These are phyloP conservation scores for Cephus runcator DNA, from an alignment of 2,888 invertebrate genomes.

Conservation along the genomic window DNA sequence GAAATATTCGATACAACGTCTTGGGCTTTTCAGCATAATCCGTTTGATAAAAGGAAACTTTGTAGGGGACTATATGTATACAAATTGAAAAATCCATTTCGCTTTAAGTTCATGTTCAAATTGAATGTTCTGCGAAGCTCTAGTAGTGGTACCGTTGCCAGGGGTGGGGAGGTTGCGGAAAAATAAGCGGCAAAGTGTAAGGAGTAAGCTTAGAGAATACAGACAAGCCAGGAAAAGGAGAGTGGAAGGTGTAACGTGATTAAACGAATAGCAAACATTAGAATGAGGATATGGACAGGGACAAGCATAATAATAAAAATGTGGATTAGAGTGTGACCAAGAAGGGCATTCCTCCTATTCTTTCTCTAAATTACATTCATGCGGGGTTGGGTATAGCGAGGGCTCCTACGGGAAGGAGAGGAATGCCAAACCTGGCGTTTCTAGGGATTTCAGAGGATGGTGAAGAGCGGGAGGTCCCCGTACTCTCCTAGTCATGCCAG, in stretches of 20 bases:
- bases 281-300: slow-evolving; percentile 17
- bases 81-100: slow-evolving; percentile 71
- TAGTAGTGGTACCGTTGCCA: slow-evolving; percentile 25
- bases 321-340: slow-evolving; percentile 21
- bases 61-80: slow-evolving; percentile 52
- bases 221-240: slow-evolving; percentile 24
- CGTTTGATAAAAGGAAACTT: slow-evolving; percentile 16
- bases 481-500: slow-evolving; percentile 3
- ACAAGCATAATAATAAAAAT: slow-evolving; percentile 18
- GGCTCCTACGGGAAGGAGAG: slow-evolving; percentile 32
- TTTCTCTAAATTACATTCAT: slow-evolving; percentile 61
- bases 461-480: slow-evolving; percentile 17
- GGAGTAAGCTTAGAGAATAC: slow-evolving; percentile 26
- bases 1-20: too few relatives aligned
- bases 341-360: slow-evolving; percentile 49
- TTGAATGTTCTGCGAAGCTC: slow-evolving; percentile 72
- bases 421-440: slow-evolving; percentile 25
- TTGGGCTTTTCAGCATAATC: too few relatives aligned
- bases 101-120: slow-evolving; percentile 72
- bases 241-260: slow-evolving; percentile 2
- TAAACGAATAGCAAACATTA: too few relatives aligned
- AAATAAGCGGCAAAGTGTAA: slow-evolving; percentile 21
- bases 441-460: slow-evolving; percentile 11
- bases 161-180: slow-evolving; percentile 10
- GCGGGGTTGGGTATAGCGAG: slow-evolving; percentile 53